phyloP scores from a whole-genome alignment of 2,797 vertebrate species.

The Sebastolobus alascanus region DNA sequence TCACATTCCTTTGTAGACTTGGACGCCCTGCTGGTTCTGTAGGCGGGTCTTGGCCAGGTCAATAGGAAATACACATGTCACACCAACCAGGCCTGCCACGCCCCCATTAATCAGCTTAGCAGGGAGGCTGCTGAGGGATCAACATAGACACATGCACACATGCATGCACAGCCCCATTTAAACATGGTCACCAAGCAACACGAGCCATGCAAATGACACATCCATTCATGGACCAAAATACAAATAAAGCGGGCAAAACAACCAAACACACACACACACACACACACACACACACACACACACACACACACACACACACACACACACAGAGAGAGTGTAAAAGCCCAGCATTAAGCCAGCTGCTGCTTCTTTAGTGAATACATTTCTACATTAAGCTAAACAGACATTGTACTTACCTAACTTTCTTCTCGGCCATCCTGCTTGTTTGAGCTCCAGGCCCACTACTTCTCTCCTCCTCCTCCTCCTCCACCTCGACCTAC shows the following conservation, averaged over 20 bases:
- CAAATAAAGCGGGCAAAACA: neutral
- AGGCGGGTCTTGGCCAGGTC: conserved; percentile 94
- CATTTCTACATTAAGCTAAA: conserved; percentile 6
- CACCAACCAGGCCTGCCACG: conserved; percentile 91
- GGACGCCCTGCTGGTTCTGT: conserved; percentile 92
- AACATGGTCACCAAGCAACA: conserved; percentile 19
- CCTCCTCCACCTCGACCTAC: conserved; percentile 15
- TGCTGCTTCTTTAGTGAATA: neutral
- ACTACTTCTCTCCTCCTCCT: conserved; percentile 32
- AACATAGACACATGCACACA: conserved; percentile 71
- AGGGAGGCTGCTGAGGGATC: conserved; percentile 84
- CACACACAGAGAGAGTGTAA: conserved; percentile 9
- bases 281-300: neutral
- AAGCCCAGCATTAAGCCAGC: conserved; percentile 11
- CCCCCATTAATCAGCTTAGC: conserved; percentile 95
- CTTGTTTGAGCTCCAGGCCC: conserved; percentile 63
- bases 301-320: conserved; percentile 19
- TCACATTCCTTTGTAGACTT: conserved; percentile 91
- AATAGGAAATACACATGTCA: conserved; percentile 94
- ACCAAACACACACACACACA: neutral
- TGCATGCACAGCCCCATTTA: conserved; percentile 52
- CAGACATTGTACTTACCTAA: conserved; percentile 74
- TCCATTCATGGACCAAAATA: conserved; percentile 27
- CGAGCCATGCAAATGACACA: conserved; percentile 31
- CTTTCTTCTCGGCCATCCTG: conserved; percentile 85